These are phyloP conservation scores for Petrocephalus sullivani DNA, from an alignment of 2,797 vertebrate species.

Conservation along the genomic window DNA sequence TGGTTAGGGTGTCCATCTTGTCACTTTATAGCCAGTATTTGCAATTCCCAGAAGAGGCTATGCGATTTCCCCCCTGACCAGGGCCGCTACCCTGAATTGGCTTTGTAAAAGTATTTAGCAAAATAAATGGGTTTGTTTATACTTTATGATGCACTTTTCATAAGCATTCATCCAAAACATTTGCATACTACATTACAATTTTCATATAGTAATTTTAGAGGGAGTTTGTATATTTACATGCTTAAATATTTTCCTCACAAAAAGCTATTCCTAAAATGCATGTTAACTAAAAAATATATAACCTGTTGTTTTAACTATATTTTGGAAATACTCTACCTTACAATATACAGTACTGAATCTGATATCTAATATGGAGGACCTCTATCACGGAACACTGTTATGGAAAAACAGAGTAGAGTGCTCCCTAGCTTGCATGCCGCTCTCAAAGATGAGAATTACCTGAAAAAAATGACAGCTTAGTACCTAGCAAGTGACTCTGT, in stretches of 20 bases:
- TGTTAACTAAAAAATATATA: not conserved
- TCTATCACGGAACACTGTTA: not conserved
- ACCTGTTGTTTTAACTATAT: not conserved
- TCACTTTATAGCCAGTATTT: not conserved
- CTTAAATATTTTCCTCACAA: not conserved
- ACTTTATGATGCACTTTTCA: not conserved
- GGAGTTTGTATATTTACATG: not conserved
- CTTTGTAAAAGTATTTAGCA: not conserved
- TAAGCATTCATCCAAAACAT: not conserved
- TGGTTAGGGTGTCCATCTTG: not conserved
- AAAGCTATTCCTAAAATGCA: not conserved
- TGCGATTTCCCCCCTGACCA: not conserved
- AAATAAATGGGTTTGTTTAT: not conserved
- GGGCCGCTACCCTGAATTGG: not conserved
- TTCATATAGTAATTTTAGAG: not conserved
- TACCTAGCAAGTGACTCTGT: conserved; percentile 14
- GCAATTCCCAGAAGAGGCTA: not conserved
- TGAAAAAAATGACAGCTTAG: conserved; percentile 33
- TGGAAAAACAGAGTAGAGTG: not conserved
- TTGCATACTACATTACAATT: not conserved
- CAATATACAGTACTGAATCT: conserved; percentile 25
- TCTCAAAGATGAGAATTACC: conserved; percentile 38
- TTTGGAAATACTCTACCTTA: not conserved
- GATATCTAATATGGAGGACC: conserved; percentile 34
- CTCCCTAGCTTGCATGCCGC: conserved; percentile 25